Percentiles rank a stretch among this genome's conserved stretches.
Evolutionary conservation across 2,113 vertebrate genomes (phyloP).

Genomic region (Sinocyclocheilus rhinocerous): DNA sequence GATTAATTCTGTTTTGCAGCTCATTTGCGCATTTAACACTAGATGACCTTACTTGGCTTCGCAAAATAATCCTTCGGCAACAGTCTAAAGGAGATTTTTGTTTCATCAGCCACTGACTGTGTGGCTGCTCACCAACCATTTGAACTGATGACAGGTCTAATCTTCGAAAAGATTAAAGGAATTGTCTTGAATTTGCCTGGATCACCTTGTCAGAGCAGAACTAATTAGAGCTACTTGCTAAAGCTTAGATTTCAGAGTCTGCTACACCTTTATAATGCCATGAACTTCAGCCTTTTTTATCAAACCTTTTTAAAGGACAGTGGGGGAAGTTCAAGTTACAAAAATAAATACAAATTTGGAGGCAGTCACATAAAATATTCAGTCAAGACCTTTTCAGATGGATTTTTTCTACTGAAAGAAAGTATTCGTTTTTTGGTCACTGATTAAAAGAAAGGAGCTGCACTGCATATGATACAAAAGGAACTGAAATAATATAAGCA

Average conservation of each 20-base stretch:
- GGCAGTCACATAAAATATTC: background rate
- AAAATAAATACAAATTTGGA: background rate
- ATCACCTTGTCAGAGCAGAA: conserved; percentile 38
- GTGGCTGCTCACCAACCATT: conserved; percentile 5
- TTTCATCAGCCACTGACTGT: conserved; percentile 26
- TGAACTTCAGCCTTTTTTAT: background rate
- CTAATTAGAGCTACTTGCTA: conserved; percentile 32
- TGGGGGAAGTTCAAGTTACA: background rate
- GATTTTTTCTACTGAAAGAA: background rate
- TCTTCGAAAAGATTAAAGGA: conserved; percentile 38
- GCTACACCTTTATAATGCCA: background rate
- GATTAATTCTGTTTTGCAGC: conserved; percentile 46
- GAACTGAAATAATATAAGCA: background rate
- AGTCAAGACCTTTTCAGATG: background rate
- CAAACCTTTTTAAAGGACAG: background rate
- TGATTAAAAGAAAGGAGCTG: background rate
- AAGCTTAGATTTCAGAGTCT: conserved; percentile 3
- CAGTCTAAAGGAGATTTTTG: conserved; percentile 13
- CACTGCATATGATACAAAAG: background rate
- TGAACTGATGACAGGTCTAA: conserved; percentile 35
- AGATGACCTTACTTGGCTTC: conserved; percentile 7
- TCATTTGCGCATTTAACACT: conserved; percentile 32
- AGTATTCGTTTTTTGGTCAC: background rate
- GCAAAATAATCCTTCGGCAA: conserved; percentile 13
- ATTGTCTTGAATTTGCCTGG: conserved; percentile 30